Base-by-base conservation (phyloP, 2,797 vertebrate genomes). In the Thalassophryne amazonica region DNA sequence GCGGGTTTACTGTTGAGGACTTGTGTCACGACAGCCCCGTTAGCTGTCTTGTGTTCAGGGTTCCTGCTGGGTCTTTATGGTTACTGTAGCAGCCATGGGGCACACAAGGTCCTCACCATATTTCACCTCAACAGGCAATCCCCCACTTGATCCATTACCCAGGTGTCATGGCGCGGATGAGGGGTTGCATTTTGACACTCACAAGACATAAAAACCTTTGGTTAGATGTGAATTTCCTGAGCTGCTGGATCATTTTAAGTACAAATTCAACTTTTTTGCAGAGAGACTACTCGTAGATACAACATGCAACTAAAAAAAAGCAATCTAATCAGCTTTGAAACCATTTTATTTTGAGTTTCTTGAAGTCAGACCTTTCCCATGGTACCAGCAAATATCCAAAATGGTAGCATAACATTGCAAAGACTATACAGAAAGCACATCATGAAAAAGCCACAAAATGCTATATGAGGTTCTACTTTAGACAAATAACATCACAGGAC, bases 251-350 rank as follows among this genome's bases (percentile, higher is more conserved):
- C 65, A 33, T 33, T 42, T 55, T 47, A 37, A 27, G 49, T 73
- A 45, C 35, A 46, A 33, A 41, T 57, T 21, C 18, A 31, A 12
- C 43, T 55, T 20, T 54, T 78, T 75, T 74, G 71, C 81, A 67
- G 51, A 58, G 29, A 71, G 76, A 73, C 55, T 19, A n/a, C n/a
- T n/a, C n/a, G n/a, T n/a, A 40, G 68, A 65, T 66, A 69, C 56
- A 74, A 48, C 72, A 68, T 40, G 81, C 22, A 25, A 22, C 30
- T 48, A 60, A 51, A 29, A 70, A 28, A 55, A 54, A 70, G 55
- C 24, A 37, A 35, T 9, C 35, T 50, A 14, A 14, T 30, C 50
- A 51, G 31, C 31, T 14, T 16, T 2, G 1, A 47, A 49, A 5
- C 22, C 23, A 20, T 40, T 67, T 27, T 12, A 8, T 30, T 43